Percentiles rank a stretch among this genome's conserved stretches.
phyloP scores from a whole-genome alignment of 1,140 invertebrate species.

The Drosophila novamexicana region DNA sequence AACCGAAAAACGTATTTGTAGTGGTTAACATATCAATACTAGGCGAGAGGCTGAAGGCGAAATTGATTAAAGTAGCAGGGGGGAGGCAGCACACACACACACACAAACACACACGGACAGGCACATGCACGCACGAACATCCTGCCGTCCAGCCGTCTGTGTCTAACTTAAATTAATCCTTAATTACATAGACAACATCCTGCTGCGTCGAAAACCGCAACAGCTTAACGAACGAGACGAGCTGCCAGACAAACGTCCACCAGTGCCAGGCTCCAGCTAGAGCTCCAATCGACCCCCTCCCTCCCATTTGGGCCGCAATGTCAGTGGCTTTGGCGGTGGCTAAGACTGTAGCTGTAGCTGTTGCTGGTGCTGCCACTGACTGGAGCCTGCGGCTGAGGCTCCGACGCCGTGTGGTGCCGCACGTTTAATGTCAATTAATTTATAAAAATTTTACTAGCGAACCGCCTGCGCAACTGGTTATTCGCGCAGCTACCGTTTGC shows the following conservation, averaged over 20 bases:
- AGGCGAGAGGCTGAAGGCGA: slow-evolving; percentile 6
- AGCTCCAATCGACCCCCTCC: not conserved
- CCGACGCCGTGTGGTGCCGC: slow-evolving; percentile 71
- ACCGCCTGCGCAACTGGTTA: slow-evolving; percentile 57
- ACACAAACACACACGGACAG: not conserved
- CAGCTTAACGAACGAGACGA: slow-evolving; percentile 83
- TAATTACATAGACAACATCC: slow-evolving; percentile 84
- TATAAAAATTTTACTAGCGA: slow-evolving; percentile 53
- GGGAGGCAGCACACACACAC: slow-evolving; percentile 1
- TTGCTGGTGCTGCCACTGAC: not conserved
- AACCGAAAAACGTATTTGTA: slow-evolving; percentile 67
- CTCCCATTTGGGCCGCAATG: not conserved
- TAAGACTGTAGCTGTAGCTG: not conserved
- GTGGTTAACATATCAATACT: slow-evolving; percentile 77
- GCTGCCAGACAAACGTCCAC: slow-evolving; percentile 55
- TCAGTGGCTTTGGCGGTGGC: not conserved
- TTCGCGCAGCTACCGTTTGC: slow-evolving; percentile 43
- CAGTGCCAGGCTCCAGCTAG: slow-evolving; percentile 11
- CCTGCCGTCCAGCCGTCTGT: slow-evolving; percentile 38
- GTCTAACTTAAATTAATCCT: slow-evolving; percentile 83
- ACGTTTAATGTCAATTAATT: slow-evolving; percentile 84
- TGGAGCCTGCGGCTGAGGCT: not conserved
- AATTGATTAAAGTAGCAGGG: slow-evolving; percentile 59
- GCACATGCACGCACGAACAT: slow-evolving; percentile 2
- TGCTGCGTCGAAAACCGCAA: slow-evolving; percentile 75